phyloP scores from a whole-genome alignment of 2,888 invertebrate genomes.

The Andrena haemorrhoa region DNA sequence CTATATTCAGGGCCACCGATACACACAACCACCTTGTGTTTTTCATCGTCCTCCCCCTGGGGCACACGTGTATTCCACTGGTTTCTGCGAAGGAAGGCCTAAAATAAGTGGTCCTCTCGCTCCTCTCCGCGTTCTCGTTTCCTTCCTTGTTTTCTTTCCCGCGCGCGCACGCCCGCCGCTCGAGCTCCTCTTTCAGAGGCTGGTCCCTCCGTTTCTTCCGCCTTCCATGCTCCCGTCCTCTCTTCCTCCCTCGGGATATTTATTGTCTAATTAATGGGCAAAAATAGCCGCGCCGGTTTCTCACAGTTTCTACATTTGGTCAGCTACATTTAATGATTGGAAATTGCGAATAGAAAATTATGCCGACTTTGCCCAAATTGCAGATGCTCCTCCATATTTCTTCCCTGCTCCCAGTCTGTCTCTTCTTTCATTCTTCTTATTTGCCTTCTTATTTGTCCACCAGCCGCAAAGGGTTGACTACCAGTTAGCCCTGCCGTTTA shows the following conservation, averaged over 20 bases:
- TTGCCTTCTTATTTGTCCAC: too few relatives aligned
- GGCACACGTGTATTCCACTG: slow-evolving; percentile 67
- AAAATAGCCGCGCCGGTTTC: too few relatives aligned
- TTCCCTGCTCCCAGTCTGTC: not conserved
- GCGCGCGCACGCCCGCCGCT: slow-evolving; percentile 6
- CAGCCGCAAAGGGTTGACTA: not conserved
- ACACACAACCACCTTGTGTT: slow-evolving; percentile 80
- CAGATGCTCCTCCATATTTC: not conserved
- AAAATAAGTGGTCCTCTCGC: slow-evolving; percentile 69
- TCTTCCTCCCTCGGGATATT: not conserved
- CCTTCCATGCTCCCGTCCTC: not conserved
- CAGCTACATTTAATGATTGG: too few relatives aligned
- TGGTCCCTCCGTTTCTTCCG: slow-evolving; percentile 34
- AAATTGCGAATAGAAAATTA: too few relatives aligned
- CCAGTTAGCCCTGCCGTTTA: not conserved
- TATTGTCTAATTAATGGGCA: slow-evolving; percentile 10
- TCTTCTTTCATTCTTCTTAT: not conserved
- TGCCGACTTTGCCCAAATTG: too few relatives aligned
- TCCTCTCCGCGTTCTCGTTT: slow-evolving; percentile 67
- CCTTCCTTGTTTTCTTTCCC: slow-evolving; percentile 58
- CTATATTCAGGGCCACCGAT: slow-evolving; percentile 78
- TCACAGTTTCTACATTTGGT: too few relatives aligned
- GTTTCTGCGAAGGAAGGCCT: slow-evolving; percentile 67
- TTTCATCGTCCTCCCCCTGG: slow-evolving; percentile 31
- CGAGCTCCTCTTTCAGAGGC: slow-evolving; percentile 15